Base-by-base conservation (phyloP, 2,797 vertebrate genomes). In the Acestrorhynchus altus region DNA sequence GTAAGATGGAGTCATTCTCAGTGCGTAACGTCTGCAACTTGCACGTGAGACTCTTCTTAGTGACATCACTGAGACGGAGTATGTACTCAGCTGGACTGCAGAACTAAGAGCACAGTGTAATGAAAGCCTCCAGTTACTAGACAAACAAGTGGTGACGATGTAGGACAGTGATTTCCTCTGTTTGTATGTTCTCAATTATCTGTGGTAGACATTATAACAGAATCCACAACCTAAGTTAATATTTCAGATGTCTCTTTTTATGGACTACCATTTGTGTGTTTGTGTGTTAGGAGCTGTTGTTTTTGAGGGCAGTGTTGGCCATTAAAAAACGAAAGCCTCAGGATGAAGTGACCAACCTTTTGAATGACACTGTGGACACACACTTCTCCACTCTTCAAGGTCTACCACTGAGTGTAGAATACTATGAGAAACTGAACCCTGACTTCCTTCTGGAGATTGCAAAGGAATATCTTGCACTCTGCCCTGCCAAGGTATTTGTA, bases 381-480 rank as follows among this genome's bases (percentile, higher is more conserved):
- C 98, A 99, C 88, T 96, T 99, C 86, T 96, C 94, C 4, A 89
- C 94, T 8, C 91, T 99, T 69, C 94, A 92, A 86, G 94, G 95
- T 57, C 90, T 98, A 68, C 98, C 98, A 64, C 94, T 99, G 84
- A 94, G 97, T 35, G 91, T 97, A 61, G 94, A 97, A 64, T 99
- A 99, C 89, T 96, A 97, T 88, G 95, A 98, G 88, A 98, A 94
- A 81, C 92, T 99, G 84, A 99, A 99, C 87, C 96, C 98, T 4
- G 96, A 99, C 89, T 99, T 99, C 88, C 90, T 99, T 77, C 87
- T 99, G 73, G 96, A 98, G 88, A 94, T 98, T 52, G 88, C 95
- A 83, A 96, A 86, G 81, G 95, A 95, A 54, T 99, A 96, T 89
- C 92, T 99, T 59, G 92, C 90, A 22, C 92, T 99, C 84, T 98